phyloP scores from a whole-genome alignment of 2,113 vertebrate genomes.

The Dicentrarchus labrax region DNA sequence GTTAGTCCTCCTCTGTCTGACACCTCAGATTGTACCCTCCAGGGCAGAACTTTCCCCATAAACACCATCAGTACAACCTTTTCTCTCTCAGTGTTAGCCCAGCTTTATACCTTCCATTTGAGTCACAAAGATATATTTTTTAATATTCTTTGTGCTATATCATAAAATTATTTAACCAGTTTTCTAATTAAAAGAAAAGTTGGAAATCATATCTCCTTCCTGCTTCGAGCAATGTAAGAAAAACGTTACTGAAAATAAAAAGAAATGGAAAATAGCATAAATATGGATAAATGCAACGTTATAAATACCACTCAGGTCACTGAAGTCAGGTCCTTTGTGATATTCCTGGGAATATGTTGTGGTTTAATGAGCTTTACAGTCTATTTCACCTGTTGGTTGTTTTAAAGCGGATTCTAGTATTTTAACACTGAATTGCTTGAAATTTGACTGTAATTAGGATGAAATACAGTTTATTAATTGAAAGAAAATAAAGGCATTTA shows the following conservation, averaged over 20 bases:
- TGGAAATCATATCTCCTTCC: neutral
- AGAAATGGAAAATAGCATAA: no score
- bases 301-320: neutral
- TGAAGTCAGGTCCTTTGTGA: neutral
- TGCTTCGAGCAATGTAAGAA: neutral
- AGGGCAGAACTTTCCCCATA: neutral
- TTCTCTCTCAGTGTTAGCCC: neutral
- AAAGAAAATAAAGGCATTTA: neutral
- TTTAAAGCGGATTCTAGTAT: neutral
- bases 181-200: neutral
- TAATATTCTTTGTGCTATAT: neutral
- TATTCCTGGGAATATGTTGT: neutral
- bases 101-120: neutral
- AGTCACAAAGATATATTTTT: neutral
- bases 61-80: neutral
- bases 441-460: no score
- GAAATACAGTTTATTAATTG: no score
- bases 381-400: neutral
- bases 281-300: no score
- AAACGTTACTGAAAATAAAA: no score
- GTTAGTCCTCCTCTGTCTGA: slow-evolving; percentile 29
- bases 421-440: neutral
- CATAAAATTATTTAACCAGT: neutral
- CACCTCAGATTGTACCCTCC: slow-evolving; percentile 17
- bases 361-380: neutral